phyloP scores from a whole-genome alignment of 2,113 vertebrate genomes.

The Peromyscus californicus region DNA sequence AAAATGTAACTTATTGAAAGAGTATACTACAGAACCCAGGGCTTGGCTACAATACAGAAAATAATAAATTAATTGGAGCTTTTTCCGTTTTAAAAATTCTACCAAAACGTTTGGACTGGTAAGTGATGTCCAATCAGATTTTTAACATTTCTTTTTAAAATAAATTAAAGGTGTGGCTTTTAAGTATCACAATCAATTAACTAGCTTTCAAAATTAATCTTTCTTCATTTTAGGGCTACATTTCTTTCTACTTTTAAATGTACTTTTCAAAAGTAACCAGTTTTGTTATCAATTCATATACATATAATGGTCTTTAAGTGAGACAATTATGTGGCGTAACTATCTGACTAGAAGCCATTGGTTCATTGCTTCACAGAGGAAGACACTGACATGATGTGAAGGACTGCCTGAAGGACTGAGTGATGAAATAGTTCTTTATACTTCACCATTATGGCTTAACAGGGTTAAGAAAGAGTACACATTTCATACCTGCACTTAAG shows the following conservation, averaged over 20 bases:
- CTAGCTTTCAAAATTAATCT: neutral
- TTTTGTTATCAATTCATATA: neutral
- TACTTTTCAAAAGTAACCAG: conserved; percentile 1
- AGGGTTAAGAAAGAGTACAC: neutral
- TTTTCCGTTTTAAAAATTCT: neutral
- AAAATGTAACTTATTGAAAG: conserved; percentile 37
- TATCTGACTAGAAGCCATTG: neutral
- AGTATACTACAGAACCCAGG: neutral
- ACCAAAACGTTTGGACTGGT: neutral
- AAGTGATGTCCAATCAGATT: neutral
- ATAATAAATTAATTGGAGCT: conserved; percentile 31
- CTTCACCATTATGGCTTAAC: neutral
- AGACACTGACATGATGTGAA: neutral
- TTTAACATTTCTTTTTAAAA: conserved; percentile 47
- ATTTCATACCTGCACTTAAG: too few species aligned
- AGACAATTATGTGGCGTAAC: neutral
- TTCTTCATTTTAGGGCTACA: neutral
- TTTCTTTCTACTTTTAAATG: conserved; percentile 28
- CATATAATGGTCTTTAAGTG: neutral
- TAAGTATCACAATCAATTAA: conserved; percentile 51
- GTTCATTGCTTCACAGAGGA: neutral
- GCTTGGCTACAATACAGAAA: conserved; percentile 38
- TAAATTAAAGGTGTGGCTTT: neutral
- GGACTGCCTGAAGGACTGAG: neutral
- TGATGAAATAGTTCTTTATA: neutral